Base-by-base conservation (phyloP, 2,113 vertebrate species). In the Junco hyemalis region DNA sequence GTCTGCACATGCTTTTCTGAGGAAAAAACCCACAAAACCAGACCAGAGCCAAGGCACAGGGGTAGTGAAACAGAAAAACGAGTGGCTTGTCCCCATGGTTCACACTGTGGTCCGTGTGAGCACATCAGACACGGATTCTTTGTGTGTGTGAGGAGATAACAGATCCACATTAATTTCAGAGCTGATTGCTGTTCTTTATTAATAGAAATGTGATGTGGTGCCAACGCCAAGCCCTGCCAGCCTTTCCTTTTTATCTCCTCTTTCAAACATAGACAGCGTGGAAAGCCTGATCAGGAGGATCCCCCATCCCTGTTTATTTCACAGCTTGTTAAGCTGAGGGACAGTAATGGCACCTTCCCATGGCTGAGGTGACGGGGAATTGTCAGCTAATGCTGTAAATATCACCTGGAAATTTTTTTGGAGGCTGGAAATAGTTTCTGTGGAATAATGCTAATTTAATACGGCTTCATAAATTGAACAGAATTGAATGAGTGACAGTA, bases 101-200 rank as follows among this genome's bases (percentile, higher is more conserved):
- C 60, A 38, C 68, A 26, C 33, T 0, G 0, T 2, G 21, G 60
- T 35, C 68, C 21, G 4, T 21, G 33, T 21, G 91, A 85, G 29
- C 23, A 3, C 8, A 3, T 80, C 51, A 74, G 72, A 78, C 56
- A 6, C 0, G 8, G 5, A 3, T 93, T 93, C 42, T 82, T 80
- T 71, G 45, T 88, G 68, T 64, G 54, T 2, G 7, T 81, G 72
- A 84, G 81, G 53, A 93, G 72, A 71, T 90, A 92, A 83, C 86
- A 90, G 68, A 83, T 93, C 76, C 83, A 74, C 82, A n/a, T 74
- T 83, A 81, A 94, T 94, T 96, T 94, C 86, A 60, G 72, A 68
- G 47, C 60, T 51, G 81, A 74, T 93, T 91, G 63, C 90, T 0
- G 3, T 78, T 77, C 84, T 94, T 91, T 94, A 77, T 92, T 93